A percentile compares a stretch with the other conserved stretches of the same genome.
These are phyloP conservation scores for Rhinopomastus cyanomelas DNA, from an alignment of 2,113 vertebrate genomes.

Conservation along the genomic window DNA sequence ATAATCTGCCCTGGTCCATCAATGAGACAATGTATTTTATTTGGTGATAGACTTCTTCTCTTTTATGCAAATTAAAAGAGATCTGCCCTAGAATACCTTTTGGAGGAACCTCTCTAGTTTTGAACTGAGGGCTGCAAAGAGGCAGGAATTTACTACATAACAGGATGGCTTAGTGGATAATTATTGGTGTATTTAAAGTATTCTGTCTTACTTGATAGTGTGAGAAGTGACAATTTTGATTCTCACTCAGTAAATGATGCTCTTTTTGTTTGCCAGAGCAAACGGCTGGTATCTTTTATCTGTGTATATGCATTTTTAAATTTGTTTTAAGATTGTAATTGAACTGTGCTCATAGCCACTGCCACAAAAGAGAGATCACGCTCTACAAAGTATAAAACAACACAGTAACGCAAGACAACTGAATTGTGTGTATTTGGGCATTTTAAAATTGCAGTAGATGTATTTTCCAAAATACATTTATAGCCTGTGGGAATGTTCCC, in stretches of 20 bases:
- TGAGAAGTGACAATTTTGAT: background rate
- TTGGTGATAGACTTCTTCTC: background rate
- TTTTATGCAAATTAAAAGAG: background rate
- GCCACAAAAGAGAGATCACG: background rate
- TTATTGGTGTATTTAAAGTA: background rate
- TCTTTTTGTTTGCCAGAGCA: background rate
- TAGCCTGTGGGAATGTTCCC: background rate
- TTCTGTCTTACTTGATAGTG: background rate
- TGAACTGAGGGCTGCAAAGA: background rate
- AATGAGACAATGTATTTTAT: background rate
- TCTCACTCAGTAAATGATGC: background rate
- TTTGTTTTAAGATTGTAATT: background rate
- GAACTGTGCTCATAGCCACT: background rate
- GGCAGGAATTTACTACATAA: background rate
- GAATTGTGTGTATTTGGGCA: background rate
- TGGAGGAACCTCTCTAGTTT: background rate
- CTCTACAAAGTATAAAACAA: background rate
- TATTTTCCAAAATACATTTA: constrained; percentile 18
- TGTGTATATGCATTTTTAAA: background rate
- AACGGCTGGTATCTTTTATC: background rate
- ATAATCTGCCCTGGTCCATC: background rate
- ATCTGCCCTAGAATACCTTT: background rate
- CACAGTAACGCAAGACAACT: background rate
- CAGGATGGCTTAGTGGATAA: background rate
- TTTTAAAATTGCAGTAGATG: background rate